These are phyloP conservation scores for Hypomecis punctinalis DNA, from an alignment of 2,888 invertebrate genomes.

Conservation along the genomic window DNA sequence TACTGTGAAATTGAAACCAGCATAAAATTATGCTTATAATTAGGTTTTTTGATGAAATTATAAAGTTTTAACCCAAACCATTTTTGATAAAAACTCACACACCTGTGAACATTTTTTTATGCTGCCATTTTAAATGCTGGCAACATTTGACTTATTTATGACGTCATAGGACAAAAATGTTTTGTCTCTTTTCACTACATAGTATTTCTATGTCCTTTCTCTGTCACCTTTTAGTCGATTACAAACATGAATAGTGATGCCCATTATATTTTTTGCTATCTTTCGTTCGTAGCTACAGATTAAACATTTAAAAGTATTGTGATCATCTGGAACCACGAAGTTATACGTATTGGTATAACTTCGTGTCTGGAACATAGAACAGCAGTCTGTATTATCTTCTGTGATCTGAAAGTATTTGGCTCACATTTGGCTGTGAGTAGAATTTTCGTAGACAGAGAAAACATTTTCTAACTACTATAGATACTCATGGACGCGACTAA, in stretches of 20 bases:
- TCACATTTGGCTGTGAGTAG: too few relatives aligned
- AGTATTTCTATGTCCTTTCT: too few relatives aligned
- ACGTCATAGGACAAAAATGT: slow-evolving; percentile 38
- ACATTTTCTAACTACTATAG: too few relatives aligned
- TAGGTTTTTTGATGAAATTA: slow-evolving; percentile 61
- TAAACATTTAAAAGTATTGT: too few relatives aligned
- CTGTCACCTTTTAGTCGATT: slow-evolving; percentile 9
- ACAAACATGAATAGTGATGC: too few relatives aligned
- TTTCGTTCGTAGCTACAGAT: background rate
- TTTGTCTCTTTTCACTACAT: slow-evolving; percentile 20
- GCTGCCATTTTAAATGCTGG: slow-evolving; percentile 55
- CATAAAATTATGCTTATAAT: slow-evolving; percentile 45
- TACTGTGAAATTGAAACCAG: slow-evolving; percentile 30
- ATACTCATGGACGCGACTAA: too few relatives aligned
- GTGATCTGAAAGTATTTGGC: too few relatives aligned
- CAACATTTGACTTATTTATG: slow-evolving; percentile 47
- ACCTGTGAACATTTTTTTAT: slow-evolving; percentile 67
- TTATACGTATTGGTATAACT: too few relatives aligned
- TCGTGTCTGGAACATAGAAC: too few relatives aligned
- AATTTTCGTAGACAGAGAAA: too few relatives aligned
- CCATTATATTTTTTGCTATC: background rate
- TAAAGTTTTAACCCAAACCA: slow-evolving; percentile 75
- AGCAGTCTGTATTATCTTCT: too few relatives aligned
- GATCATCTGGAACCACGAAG: too few relatives aligned
- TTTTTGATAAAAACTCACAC: slow-evolving; percentile 75